These are phyloP conservation scores for Phrynocephalus versicolor DNA, from an alignment of 2,113 vertebrate genomes.

Conservation along the genomic window DNA sequence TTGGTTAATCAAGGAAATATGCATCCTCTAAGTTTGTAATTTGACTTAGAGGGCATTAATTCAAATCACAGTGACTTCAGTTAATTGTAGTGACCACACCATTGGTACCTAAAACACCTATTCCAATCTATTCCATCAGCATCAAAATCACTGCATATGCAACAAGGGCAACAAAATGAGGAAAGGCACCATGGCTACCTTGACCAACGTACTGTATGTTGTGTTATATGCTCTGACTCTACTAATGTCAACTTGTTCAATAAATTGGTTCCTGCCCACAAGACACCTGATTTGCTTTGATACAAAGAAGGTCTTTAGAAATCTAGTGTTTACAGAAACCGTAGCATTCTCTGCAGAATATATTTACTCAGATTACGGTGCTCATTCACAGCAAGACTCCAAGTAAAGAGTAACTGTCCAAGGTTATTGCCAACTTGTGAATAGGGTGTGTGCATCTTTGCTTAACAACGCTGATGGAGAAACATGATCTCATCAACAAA, in stretches of 20 bases:
- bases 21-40: no score
- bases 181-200: background rate
- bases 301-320: accelerated
- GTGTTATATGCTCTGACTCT: slow-evolving; percentile 1
- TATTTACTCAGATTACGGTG: background rate
- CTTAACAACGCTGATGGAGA: slow-evolving; percentile 30
- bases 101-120: background rate
- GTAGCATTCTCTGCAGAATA: background rate
- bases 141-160: no score
- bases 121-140: no score
- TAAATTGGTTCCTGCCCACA: slow-evolving; percentile 6
- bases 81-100: background rate
- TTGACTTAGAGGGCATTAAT: no score
- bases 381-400: background rate
- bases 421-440: background rate
- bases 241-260: background rate
- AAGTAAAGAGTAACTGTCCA: background rate
- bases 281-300: background rate
- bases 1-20: no score
- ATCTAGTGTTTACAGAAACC: background rate
- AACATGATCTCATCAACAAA: slow-evolving; percentile 36
- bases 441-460: slow-evolving; percentile 4
- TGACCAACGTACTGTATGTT: background rate
- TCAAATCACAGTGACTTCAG: no score
- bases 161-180: background rate